Conservation (phyloP, 2,888 invertebrate species). For the Patella depressa region DNA sequence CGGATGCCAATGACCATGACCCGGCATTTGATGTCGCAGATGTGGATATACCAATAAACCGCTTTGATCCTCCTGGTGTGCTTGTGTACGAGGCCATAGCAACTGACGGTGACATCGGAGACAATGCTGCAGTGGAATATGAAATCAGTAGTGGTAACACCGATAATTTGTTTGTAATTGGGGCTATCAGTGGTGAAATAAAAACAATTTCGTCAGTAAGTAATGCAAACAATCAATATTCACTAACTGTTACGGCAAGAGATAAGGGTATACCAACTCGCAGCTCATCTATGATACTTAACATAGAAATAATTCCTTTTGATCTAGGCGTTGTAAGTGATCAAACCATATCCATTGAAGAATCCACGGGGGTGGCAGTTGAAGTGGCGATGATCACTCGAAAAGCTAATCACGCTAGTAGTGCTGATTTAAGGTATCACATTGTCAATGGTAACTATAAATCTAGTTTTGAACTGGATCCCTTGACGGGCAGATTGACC, state of each 20-base stretch:
- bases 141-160: constrained; percentile 30
- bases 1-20: neutral
- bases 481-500: constrained; percentile 34
- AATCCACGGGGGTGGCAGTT: constrained; percentile 33
- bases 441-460: constrained; percentile 48
- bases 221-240: constrained; percentile 31
- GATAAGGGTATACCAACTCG: constrained; percentile 47
- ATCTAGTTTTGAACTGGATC: constrained; percentile 36
- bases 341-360: constrained; percentile 40
- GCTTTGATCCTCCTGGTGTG: neutral
- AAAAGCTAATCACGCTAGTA: constrained; percentile 25
- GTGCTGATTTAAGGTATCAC: constrained; percentile 31
- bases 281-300: constrained; percentile 41
- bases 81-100: neutral
- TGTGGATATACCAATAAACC: neutral
- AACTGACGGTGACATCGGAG: neutral
- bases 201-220: constrained; percentile 37
- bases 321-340: constrained; percentile 27
- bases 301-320: constrained; percentile 43
- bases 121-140: neutral
- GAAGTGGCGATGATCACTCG: constrained; percentile 40
- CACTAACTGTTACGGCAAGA: constrained; percentile 36
- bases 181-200: constrained; percentile 41
- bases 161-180: constrained; percentile 46
- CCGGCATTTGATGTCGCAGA: neutral